Conservation (phyloP, 2,113 vertebrate species). For the Callaeas wilsoni region DNA sequence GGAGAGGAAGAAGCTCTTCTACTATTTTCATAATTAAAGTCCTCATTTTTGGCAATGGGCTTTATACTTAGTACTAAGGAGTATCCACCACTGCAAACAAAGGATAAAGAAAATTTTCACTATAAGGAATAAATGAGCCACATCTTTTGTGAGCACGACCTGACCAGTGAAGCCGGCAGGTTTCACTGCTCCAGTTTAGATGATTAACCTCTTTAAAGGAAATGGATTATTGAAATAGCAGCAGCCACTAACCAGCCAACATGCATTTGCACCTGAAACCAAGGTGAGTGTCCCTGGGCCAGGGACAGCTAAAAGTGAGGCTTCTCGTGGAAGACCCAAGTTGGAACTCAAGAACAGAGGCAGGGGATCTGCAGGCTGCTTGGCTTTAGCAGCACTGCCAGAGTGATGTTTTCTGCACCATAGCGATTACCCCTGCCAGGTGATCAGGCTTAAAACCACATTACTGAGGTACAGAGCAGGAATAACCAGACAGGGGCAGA, state of each 20-base stretch:
- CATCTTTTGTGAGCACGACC: neutral
- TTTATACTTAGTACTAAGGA: neutral
- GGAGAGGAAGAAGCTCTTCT: neutral
- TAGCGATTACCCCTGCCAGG: neutral
- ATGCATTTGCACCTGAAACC: neutral
- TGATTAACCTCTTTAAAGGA: neutral
- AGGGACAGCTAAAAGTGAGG: neutral
- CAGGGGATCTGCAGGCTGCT: neutral
- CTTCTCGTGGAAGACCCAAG: neutral
- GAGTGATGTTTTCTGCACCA: neutral
- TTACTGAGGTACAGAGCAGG: neutral
- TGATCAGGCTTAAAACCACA: neutral
- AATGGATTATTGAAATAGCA: neutral
- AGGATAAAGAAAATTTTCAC: neutral
- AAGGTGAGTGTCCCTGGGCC: neutral
- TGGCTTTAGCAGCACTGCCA: neutral
- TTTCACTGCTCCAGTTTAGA: neutral
- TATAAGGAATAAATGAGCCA: accelerated
- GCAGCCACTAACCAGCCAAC: neutral
- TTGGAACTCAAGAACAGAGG: neutral
- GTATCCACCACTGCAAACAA: neutral
- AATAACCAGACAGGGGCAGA: neutral
- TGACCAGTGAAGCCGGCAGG: neutral
- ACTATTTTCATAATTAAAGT: neutral
- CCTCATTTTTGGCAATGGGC: neutral